phyloP scores from a whole-genome alignment of 2,888 invertebrate species.

The Pristionchus maxplancki region DNA sequence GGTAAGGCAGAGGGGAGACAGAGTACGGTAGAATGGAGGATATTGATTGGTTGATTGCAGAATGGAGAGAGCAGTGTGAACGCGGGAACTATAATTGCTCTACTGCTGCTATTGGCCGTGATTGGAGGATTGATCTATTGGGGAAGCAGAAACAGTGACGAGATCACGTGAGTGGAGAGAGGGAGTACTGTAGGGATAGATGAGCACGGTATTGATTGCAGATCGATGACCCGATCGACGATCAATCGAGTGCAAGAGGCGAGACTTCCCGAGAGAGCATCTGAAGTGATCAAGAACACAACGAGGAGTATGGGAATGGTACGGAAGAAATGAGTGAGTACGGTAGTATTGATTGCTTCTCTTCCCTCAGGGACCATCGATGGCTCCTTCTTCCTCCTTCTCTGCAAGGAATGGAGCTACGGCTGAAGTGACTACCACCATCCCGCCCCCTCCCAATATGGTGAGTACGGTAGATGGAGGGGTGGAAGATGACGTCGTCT shows the following conservation, averaged over 20 bases:
- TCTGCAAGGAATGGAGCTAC: not conserved
- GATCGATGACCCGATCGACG: constrained; percentile 13
- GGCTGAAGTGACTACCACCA: not conserved
- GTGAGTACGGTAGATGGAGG: not conserved
- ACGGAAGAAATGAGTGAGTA: not conserved
- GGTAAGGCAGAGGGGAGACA: not conserved
- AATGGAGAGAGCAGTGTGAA: not conserved
- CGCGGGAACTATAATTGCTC: not conserved
- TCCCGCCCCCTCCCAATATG: constrained; percentile 1
- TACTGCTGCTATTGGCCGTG: not conserved
- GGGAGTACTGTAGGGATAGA: not conserved
- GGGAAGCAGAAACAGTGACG: constrained; percentile 42
- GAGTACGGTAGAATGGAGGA: not conserved
- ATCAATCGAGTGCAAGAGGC: constrained; percentile 50
- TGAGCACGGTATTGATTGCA: not conserved
- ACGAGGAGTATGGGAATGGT: constrained; percentile 40
- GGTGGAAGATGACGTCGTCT: not conserved
- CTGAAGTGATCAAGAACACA: constrained; percentile 23
- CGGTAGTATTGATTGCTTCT: not conserved
- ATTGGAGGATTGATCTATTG: constrained; percentile 33
- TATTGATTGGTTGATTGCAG: not conserved
- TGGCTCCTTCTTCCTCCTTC: not conserved
- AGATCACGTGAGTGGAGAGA: constrained; percentile 31
- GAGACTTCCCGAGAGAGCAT: constrained; percentile 45
- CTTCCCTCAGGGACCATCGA: not conserved